phyloP scores from a whole-genome alignment of 2,113 vertebrate species.

The Vireo altiloquus region DNA sequence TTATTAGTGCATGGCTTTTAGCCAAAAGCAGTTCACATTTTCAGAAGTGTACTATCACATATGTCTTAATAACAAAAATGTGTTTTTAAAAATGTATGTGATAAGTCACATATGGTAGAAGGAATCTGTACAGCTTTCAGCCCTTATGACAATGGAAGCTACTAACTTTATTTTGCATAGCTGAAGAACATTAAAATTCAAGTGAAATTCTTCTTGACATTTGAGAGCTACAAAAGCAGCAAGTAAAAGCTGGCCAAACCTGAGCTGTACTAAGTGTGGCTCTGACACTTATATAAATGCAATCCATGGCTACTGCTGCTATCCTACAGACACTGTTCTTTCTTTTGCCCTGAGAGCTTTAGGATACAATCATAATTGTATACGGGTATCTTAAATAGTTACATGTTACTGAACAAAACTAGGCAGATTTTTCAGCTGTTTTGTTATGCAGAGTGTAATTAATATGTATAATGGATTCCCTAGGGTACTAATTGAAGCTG shows the following conservation, averaged over 20 bases:
- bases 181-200: conserved; percentile 62
- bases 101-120: conserved; percentile 75
- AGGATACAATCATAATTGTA: background rate
- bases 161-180: conserved; percentile 53
- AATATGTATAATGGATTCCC: conserved; percentile 39
- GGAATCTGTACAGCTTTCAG: conserved; percentile 71
- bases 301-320: background rate
- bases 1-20: conserved; percentile 77
- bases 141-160: conserved; percentile 62
- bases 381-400: conserved; percentile 32
- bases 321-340: background rate
- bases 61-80: conserved; percentile 78
- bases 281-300: background rate
- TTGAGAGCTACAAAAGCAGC: conserved; percentile 48
- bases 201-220: conserved; percentile 60
- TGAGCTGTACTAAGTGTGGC: background rate
- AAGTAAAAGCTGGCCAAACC: conserved; percentile 14
- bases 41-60: conserved; percentile 73
- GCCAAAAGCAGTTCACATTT: conserved; percentile 78
- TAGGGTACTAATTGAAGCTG: conserved; percentile 51
- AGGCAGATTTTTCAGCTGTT: conserved; percentile 42
- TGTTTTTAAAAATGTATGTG: conserved; percentile 74
- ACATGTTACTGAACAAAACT: background rate
- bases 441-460: conserved; percentile 57
- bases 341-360: conserved; percentile 1